phyloP scores from a whole-genome alignment of 2,113 vertebrate species.

The Numida meleagris region DNA sequence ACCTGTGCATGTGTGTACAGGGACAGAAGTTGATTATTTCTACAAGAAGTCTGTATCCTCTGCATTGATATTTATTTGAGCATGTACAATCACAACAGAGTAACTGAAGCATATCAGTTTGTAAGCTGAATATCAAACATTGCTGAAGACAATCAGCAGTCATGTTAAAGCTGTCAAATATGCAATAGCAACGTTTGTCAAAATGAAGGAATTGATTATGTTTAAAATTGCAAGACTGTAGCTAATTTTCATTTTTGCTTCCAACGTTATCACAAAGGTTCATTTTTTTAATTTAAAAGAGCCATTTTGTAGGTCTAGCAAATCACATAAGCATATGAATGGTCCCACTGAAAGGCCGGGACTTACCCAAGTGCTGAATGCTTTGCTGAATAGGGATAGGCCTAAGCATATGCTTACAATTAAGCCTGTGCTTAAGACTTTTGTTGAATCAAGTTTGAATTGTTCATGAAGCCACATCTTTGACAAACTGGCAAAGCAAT shows the following conservation, averaged over 20 bases:
- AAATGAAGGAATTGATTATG: slow-evolving; percentile 17
- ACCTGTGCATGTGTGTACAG: background rate
- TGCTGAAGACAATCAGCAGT: slow-evolving; percentile 65
- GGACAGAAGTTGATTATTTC: slow-evolving; percentile 16
- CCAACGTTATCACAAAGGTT: slow-evolving; percentile 31
- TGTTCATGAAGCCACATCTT: slow-evolving; percentile 45
- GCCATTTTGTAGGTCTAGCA: slow-evolving; percentile 12
- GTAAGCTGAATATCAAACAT: background rate
- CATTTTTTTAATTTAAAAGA: slow-evolving; percentile 39
- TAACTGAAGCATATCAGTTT: slow-evolving; percentile 24
- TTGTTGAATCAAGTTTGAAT: slow-evolving; percentile 24
- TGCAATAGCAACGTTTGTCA: background rate
- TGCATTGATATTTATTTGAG: slow-evolving; percentile 50
- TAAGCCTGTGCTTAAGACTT: slow-evolving; percentile 50
- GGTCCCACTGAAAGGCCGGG: slow-evolving; percentile 13
- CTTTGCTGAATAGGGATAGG: slow-evolving; percentile 40
- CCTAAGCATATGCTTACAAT: slow-evolving; percentile 66
- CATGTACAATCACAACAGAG: slow-evolving; percentile 51
- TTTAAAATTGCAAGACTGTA: slow-evolving; percentile 37
- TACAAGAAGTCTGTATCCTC: background rate
- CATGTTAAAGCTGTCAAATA: slow-evolving; percentile 19
- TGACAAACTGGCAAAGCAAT: slow-evolving; percentile 18
- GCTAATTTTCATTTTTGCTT: slow-evolving; percentile 48
- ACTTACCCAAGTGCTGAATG: background rate
- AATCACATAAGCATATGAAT: slow-evolving; percentile 61